Evolutionary conservation across 2,113 vertebrate species (phyloP).

Genomic region (Alligator mississippiensis): DNA sequence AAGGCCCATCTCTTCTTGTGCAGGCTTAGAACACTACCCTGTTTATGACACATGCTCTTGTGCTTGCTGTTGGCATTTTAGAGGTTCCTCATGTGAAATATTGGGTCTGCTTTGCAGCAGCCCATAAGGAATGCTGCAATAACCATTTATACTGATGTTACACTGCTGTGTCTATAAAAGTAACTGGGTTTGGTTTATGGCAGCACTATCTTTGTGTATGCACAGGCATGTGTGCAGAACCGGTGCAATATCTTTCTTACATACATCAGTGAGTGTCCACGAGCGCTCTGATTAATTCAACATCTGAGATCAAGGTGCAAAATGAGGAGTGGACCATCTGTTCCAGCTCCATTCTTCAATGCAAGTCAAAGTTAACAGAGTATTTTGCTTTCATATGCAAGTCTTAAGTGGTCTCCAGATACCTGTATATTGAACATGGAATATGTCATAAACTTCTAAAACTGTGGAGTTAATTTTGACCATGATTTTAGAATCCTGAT

Average conservation of each 20-base stretch:
- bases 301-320: background rate
- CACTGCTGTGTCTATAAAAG: background rate
- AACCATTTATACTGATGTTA: background rate
- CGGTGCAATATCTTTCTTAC: too few relatives aligned
- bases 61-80: background rate
- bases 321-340: background rate
- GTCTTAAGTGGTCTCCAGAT: background rate
- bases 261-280: background rate
- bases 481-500: background rate
- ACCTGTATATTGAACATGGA: background rate
- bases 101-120: background rate
- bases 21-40: background rate
- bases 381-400: background rate
- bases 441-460: background rate
- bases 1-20: background rate
- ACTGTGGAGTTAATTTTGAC: background rate
- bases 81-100: background rate
- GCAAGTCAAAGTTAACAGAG: background rate
- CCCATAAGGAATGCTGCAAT: background rate
- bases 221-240: background rate
- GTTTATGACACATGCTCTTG: background rate
- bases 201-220: background rate
- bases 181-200: background rate
- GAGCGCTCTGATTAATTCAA: background rate
- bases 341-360: background rate